phyloP scores from a whole-genome alignment of 1,140 invertebrate genomes.

The Drosophila lacertosa region DNA sequence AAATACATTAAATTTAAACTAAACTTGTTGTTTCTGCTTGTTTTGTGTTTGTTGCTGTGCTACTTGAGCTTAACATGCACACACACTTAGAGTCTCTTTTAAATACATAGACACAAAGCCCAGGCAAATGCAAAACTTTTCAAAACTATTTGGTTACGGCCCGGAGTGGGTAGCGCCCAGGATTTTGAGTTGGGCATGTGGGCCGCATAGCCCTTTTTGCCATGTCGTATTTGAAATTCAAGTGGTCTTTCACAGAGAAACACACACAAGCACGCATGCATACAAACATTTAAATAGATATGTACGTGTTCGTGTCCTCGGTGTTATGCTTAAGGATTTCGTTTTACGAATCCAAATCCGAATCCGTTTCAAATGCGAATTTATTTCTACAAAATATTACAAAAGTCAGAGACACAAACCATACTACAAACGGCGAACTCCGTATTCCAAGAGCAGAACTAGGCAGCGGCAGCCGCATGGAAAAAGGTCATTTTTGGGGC shows the following conservation, averaged over 20 bases:
- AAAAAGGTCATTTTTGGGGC: constrained; percentile 82
- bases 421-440: constrained; percentile 9
- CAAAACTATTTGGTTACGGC: constrained; percentile 69
- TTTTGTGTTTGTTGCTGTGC: constrained; percentile 48
- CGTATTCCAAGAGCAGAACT: constrained; percentile 4
- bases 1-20: constrained; percentile 83
- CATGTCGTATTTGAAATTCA: constrained; percentile 82
- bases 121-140: constrained; percentile 78
- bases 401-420: constrained; percentile 79
- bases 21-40: constrained; percentile 65
- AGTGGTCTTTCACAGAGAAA: constrained; percentile 63
- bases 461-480: constrained; percentile 45
- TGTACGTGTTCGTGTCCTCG: constrained; percentile 49
- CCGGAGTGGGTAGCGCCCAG: constrained; percentile 14
- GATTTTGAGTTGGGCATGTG: constrained; percentile 17
- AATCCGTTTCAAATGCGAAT: constrained; percentile 83
- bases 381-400: constrained; percentile 83
- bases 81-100: constrained; percentile 13
- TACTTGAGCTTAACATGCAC: constrained; percentile 76
- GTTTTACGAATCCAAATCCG: constrained; percentile 76
- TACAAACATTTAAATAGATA: constrained; percentile 28
- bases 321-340: constrained; percentile 79
- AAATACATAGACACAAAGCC: constrained; percentile 34
- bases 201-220: constrained; percentile 63
- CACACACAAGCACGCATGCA: constrained; percentile 14